These are phyloP conservation scores for Tragulus kanchil DNA, from an alignment of 2,113 vertebrate species.

Conservation along the genomic window DNA sequence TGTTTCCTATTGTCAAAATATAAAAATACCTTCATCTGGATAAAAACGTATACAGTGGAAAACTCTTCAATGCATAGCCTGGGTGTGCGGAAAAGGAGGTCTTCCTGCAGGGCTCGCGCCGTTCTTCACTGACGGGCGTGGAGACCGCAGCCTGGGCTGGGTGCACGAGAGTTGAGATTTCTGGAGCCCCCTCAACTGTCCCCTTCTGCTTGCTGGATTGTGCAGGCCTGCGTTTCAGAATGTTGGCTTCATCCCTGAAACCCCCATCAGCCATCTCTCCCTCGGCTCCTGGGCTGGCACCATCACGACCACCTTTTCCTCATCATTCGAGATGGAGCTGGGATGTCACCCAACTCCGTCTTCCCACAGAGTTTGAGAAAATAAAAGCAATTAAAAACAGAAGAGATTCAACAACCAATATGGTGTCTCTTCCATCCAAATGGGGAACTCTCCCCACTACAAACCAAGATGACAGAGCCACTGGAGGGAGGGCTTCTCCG, in stretches of 20 bases:
- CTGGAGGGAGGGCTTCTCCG: not conserved
- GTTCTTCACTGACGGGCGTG: not conserved
- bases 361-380: not conserved
- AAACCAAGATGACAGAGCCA: not conserved
- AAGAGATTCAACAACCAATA: not conserved
- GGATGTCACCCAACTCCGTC: not conserved
- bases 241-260: not conserved
- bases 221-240: not conserved
- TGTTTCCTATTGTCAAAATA: conserved; percentile 80
- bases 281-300: not conserved
- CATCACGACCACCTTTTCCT: not conserved
- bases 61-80: conserved; percentile 82
- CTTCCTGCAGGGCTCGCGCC: not conserved
- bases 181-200: not conserved
- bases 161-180: conserved; percentile 38
- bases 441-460: not conserved
- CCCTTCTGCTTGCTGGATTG: not conserved
- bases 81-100: conserved; percentile 57
- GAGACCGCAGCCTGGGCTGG: conserved; percentile 1
- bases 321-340: not conserved
- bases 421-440: not conserved
- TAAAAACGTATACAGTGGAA: conserved; percentile 86
- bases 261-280: not conserved
- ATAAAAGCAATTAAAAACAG: not conserved
- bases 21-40: conserved; percentile 89